Evolutionary conservation across 1,140 invertebrate genomes (phyloP), one percentile per base, ranked within the genome.

Genomic region (Nebria ingens): DNA sequence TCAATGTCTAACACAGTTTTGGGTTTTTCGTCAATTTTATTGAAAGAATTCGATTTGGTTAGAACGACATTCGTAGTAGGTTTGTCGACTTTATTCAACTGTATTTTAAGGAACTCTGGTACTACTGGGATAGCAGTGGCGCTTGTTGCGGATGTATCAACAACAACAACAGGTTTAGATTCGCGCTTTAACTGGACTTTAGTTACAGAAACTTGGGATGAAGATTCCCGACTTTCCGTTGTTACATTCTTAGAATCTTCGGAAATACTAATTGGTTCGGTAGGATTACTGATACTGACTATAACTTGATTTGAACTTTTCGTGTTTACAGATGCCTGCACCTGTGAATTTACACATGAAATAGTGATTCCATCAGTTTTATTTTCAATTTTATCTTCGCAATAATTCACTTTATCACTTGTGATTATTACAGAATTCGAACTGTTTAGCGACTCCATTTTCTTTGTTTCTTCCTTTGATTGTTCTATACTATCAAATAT

Each of bases 81-180:
- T 62, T 80, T 80, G 60, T 85, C 82, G 34, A 86, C 81, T 61
- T 76, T 80, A 57, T 85, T 84, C 50, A 86, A 63, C 64, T 84
- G 82, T 51, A 84, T 81, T 59, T 83, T 79, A 59, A 86, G 70
- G 64, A 85, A 85, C 68, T 86, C 83, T 1, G 83, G 83, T n/a
- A 84, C 73, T n/a, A n/a, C n/a, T n/a, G n/a, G n/a, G n/a, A n/a
- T n/a, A n/a, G n/a, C 21, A 68, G 65, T 11, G 66, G 50, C 54
- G 69, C n/a, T n/a, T n/a, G n/a, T n/a, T n/a, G n/a, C 13, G 53
- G 42, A 34, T n/a, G 49, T 68, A 22, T 56, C 61, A 17, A 61
- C 65, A 17, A 64, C 25, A 42, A 59, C 45, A 60, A 54, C 53
- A 61, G 56, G 17, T 57, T 61, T 21, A 21, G 62, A 58, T 58